phyloP scores from a whole-genome alignment of 2,888 invertebrate genomes.

The Dolichomitus sp. region DNA sequence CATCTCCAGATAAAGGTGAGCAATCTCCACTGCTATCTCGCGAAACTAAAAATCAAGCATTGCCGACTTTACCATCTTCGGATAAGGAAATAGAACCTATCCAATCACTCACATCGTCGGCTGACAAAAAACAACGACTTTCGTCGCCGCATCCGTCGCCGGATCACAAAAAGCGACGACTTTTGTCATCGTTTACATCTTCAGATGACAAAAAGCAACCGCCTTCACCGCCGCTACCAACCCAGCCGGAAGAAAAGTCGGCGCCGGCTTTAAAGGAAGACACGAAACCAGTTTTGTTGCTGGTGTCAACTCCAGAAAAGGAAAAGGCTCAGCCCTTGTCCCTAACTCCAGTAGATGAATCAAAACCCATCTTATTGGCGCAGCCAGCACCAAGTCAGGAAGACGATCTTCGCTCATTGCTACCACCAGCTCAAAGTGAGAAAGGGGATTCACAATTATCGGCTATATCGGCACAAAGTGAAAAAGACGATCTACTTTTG shows the following conservation, averaged over 20 bases:
- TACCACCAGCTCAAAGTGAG: too few species aligned
- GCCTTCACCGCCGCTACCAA: not conserved
- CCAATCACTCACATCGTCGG: not conserved
- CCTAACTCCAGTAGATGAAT: not conserved
- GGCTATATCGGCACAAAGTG: too few species aligned
- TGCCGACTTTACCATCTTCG: not conserved
- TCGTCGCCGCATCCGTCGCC: not conserved
- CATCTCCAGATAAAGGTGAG: not conserved
- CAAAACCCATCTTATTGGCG: not conserved
- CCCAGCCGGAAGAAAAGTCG: not conserved
- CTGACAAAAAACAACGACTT: not conserved
- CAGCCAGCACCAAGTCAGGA: not conserved
- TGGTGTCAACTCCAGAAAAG: not conserved
- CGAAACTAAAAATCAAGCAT: not conserved
- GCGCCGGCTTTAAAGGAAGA: not conserved
- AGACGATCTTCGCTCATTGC: too few species aligned
- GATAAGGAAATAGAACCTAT: not conserved
- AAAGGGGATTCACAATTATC: too few species aligned
- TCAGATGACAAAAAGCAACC: not conserved
- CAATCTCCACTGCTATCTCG: not conserved
- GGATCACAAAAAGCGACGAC: not conserved
- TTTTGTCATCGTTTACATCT: not conserved
- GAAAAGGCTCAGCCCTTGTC: too few species aligned
- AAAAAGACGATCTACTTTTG: too few species aligned
- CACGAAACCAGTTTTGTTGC: not conserved